phyloP scores from a whole-genome alignment of 2,113 vertebrate genomes.

The Podocnemis expansa region DNA sequence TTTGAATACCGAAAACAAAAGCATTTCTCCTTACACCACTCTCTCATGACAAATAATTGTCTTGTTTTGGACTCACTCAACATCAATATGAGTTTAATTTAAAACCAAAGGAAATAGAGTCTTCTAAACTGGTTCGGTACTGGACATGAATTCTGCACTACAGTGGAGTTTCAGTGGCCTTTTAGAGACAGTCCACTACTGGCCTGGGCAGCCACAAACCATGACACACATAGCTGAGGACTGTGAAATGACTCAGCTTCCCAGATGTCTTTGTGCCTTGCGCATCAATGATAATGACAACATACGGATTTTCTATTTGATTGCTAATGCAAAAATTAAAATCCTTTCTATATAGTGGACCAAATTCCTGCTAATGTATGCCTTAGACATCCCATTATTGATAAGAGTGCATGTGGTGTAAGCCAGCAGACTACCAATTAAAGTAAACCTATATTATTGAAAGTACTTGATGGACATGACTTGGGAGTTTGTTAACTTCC shows the following conservation, averaged over 20 bases:
- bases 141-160: too few species aligned
- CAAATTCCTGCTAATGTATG: neutral
- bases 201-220: too few species aligned
- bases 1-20: neutral
- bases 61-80: too few species aligned
- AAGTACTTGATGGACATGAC: neutral
- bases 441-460: neutral
- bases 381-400: neutral
- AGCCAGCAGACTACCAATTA: neutral
- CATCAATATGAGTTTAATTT: too few species aligned
- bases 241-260: too few species aligned
- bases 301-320: neutral
- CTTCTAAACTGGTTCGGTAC: too few species aligned
- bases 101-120: too few species aligned
- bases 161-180: too few species aligned
- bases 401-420: neutral
- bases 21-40: neutral
- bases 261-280: too few species aligned
- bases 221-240: too few species aligned
- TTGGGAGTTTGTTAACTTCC: neutral
- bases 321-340: neutral
- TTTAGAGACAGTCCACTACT: too few species aligned
- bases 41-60: neutral
- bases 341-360: neutral
- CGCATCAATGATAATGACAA: too few species aligned